Evolutionary conservation across 2,888 invertebrate genomes (phyloP).

Genomic region (Cetonia aurata): DNA sequence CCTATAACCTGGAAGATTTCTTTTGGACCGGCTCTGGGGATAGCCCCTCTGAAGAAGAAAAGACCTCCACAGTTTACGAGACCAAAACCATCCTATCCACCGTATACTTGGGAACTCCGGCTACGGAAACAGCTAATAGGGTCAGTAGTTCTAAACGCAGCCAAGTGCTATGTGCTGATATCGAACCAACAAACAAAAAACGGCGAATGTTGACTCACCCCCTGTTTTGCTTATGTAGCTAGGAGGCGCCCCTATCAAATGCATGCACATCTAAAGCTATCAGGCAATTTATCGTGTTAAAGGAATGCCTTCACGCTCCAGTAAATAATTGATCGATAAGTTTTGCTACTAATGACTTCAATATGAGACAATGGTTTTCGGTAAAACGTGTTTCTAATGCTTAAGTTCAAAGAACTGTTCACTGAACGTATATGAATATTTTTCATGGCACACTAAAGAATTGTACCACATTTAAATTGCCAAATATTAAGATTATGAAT

Average conservation of each 20-base stretch:
- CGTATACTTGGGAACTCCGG: constrained; percentile 73
- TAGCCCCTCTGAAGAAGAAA: constrained; percentile 69
- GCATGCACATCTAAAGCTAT: background rate
- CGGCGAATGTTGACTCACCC: constrained; percentile 33
- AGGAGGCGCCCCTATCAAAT: background rate
- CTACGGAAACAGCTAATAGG: constrained; percentile 58
- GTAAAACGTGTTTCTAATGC: too few relatives aligned
- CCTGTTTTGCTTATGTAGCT: background rate
- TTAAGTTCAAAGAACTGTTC: too few relatives aligned
- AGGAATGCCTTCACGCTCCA: too few relatives aligned
- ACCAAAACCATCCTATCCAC: constrained; percentile 80
- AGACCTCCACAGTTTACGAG: constrained; percentile 72
- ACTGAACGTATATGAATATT: too few relatives aligned
- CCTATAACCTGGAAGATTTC: constrained; percentile 82
- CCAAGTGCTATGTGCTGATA: constrained; percentile 7
- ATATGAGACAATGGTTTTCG: too few relatives aligned
- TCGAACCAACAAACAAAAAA: constrained; percentile 44
- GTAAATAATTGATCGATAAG: too few relatives aligned
- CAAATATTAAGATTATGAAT: too few relatives aligned
- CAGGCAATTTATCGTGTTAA: background rate
- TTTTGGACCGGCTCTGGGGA: constrained; percentile 92
- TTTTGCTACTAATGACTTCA: too few relatives aligned
- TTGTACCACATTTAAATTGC: too few relatives aligned
- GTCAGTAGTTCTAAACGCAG: constrained; percentile 45
- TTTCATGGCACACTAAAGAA: too few relatives aligned